Conservation (phyloP, 2,113 vertebrate species). For the Siniperca knerii region DNA sequence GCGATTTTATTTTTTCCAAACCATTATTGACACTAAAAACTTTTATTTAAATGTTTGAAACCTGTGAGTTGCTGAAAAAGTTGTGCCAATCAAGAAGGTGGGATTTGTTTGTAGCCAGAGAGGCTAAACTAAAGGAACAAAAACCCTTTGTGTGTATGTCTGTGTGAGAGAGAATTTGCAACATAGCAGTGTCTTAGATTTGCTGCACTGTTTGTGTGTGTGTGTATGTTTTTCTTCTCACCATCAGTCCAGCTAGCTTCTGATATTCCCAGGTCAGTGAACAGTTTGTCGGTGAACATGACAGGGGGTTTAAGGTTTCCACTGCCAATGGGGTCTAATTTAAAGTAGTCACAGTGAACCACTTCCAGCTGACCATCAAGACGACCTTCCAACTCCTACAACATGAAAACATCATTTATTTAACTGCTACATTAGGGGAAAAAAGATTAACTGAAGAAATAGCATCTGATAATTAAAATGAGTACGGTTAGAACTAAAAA, state of each 20-base stretch:
- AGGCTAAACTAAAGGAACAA: background rate
- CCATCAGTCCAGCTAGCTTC: conserved; percentile 87
- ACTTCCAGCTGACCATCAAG: conserved; percentile 88
- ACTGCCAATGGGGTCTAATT: conserved; percentile 84
- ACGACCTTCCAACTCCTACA: conserved; percentile 85
- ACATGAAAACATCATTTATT: conserved; percentile 17
- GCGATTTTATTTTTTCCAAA: background rate
- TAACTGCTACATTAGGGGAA: background rate
- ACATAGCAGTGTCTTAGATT: background rate
- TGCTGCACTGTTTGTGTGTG: background rate
- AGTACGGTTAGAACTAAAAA: background rate
- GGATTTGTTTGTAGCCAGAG: background rate
- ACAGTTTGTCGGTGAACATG: conserved; percentile 86
- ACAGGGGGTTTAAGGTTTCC: conserved; percentile 80
- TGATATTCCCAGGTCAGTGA: conserved; percentile 87
- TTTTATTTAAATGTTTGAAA: background rate
- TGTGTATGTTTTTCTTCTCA: conserved; percentile 46
- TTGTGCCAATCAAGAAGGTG: background rate
- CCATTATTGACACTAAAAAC: background rate
- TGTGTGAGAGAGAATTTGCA: background rate
- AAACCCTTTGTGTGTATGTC: background rate
- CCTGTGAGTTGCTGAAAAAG: background rate
- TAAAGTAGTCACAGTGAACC: conserved; percentile 92
- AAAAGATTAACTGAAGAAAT: background rate
- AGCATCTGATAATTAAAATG: background rate